These are phyloP conservation scores for Catostomus latipinnis DNA, from an alignment of 2,797 vertebrate genomes.

Conservation along the genomic window DNA sequence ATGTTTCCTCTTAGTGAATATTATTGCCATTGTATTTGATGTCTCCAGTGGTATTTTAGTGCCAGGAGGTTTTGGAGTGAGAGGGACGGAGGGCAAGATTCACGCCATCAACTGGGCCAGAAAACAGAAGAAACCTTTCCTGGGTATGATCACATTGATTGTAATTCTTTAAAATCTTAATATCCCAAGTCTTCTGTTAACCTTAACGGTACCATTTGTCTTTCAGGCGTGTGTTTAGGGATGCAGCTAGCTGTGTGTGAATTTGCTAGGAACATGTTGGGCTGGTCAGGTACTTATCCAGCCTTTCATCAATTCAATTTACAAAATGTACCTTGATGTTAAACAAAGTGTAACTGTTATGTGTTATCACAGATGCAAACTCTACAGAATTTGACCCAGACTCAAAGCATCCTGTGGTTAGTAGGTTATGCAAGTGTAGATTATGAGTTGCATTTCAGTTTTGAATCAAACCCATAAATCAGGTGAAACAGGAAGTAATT, in stretches of 20 bases:
- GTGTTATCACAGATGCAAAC: conserved; percentile 85
- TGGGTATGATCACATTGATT: conserved; percentile 79
- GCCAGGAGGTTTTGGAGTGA: conserved; percentile 92
- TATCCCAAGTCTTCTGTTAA: neutral
- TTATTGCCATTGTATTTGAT: neutral
- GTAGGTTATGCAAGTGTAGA: conserved; percentile 54
- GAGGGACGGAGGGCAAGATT: conserved; percentile 96
- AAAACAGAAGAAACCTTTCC: conserved; percentile 92
- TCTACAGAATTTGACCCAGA: conserved; percentile 95
- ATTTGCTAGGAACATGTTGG: conserved; percentile 87
- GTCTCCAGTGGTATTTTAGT: conserved; percentile 88
- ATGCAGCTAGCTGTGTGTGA: conserved; percentile 97
- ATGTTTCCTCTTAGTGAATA: no score
- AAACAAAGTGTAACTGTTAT: neutral
- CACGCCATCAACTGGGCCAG: conserved; percentile 93
- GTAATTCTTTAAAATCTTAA: neutral
- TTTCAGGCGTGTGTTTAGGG: conserved; percentile 90
- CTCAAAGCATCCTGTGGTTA: conserved; percentile 89
- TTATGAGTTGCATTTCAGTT: neutral
- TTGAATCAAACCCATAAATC: neutral
- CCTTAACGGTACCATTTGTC: conserved; percentile 18
- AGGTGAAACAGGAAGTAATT: neutral
- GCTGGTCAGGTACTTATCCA: conserved; percentile 84
- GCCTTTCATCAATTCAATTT: no score
- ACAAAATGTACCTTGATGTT: neutral